phyloP scores from a whole-genome alignment of 1,140 invertebrate genomes.

The Pteromalus puparum region DNA sequence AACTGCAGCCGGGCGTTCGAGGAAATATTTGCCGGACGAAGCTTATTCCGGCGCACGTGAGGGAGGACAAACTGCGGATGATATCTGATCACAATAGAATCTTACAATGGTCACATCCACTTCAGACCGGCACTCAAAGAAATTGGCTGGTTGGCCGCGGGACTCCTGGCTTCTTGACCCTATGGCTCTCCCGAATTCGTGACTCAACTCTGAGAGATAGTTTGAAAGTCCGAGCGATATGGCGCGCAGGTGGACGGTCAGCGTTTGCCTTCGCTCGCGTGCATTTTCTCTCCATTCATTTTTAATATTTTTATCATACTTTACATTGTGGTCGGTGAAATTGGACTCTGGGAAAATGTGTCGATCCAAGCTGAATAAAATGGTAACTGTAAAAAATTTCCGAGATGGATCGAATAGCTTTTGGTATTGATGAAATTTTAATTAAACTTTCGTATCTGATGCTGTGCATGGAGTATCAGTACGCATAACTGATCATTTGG shows the following conservation, averaged over 20 bases:
- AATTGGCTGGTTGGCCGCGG: slow-evolving; percentile 67
- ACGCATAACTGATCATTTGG: too few relatives aligned
- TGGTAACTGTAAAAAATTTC: neutral
- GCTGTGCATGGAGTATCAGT: too few relatives aligned
- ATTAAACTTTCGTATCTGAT: neutral
- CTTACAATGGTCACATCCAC: slow-evolving; percentile 61
- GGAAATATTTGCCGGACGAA: slow-evolving; percentile 17
- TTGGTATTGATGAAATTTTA: neutral
- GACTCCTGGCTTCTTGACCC: slow-evolving; percentile 56
- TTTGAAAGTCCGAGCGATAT: slow-evolving; percentile 58
- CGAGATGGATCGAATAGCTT: neutral
- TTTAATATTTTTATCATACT: slow-evolving; percentile 48
- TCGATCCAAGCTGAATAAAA: neutral
- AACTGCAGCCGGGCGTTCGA: neutral
- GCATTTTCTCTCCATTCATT: slow-evolving; percentile 33
- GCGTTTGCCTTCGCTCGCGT: neutral
- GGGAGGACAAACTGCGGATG: slow-evolving; percentile 63
- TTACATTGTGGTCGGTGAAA: slow-evolving; percentile 6
- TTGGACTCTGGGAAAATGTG: neutral
- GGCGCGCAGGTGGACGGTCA: slow-evolving; percentile 58
- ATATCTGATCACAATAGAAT: slow-evolving; percentile 68
- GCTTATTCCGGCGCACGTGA: slow-evolving; percentile 57
- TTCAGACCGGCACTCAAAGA: slow-evolving; percentile 67
- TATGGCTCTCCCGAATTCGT: slow-evolving; percentile 29
- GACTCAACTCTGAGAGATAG: slow-evolving; percentile 62